Conservation (phyloP, 2,113 vertebrate species). For the western clawed frog (Xenopus tropicalis) region UCB_Xtro_10.0 CM004443.2:58135501-58136000, state of each 20-base stretch:
- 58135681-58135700: conserved; percentile 61
- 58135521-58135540: no score
- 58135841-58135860: conserved; percentile 52
- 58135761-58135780: conserved; percentile 58
- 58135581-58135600: no score
- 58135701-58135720: conserved; percentile 53
- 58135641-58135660: conserved; percentile 10
- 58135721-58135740: conserved; percentile 64
- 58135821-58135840: conserved; percentile 72
- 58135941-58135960: no score
- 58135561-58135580: no score
- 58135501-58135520: no score
- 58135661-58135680: conserved; percentile 40
- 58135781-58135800: conserved; percentile 76
- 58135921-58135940: no score
- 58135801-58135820: conserved; percentile 75
- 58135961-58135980: no score
- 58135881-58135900: no score
- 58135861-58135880: no score
- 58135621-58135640: conserved; percentile 19
- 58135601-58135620: background rate
- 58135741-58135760: conserved; percentile 48
- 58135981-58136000: no score
- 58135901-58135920: no score
- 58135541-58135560: no score